phyloP scores from a whole-genome alignment of 2,113 vertebrate genomes.

The Mus musculus region GRCm39 chr8:5463001-5463500 shows the following conservation, averaged over 20 bases:
- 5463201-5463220: neutral
- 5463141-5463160: slow-evolving; percentile 46
- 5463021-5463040: slow-evolving; percentile 45
- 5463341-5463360: neutral
- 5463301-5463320: slow-evolving; percentile 65
- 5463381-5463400: neutral
- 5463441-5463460: slow-evolving; percentile 42
- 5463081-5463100: slow-evolving; percentile 81
- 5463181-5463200: slow-evolving; percentile 54
- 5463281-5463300: slow-evolving; percentile 25
- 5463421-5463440: neutral
- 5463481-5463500: slow-evolving; percentile 35
- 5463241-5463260: slow-evolving; percentile 21
- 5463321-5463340: neutral
- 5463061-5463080: slow-evolving; percentile 72
- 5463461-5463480: neutral
- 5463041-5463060: slow-evolving; percentile 69
- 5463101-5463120: slow-evolving; percentile 53
- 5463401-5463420: neutral
- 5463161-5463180: slow-evolving; percentile 4
- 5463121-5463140: slow-evolving; percentile 74
- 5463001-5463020: slow-evolving; percentile 73
- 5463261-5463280: slow-evolving; percentile 56
- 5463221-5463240: neutral
- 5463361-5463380: slow-evolving; percentile 67